A percentile compares a stretch with the other conserved stretches of the same genome.
Conservation (phyloP, 92 coral and sea anemone species). For the Phymanthus crucifer region DNA sequence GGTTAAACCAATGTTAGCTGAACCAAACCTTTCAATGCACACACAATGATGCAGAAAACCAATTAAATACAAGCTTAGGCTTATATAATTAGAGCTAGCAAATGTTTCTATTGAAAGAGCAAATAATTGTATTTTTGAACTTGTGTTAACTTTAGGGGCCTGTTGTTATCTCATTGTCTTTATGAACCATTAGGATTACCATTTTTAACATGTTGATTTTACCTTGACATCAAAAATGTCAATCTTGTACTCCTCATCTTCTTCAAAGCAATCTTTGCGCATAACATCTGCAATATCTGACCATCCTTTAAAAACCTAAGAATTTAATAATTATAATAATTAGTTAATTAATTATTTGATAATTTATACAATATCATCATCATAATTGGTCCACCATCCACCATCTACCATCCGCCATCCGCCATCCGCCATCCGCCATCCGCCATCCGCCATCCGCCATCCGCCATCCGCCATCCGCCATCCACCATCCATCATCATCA, state of each 20-base stretch:
- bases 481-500: background rate
- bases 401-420: too few species aligned
- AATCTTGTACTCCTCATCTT: constrained; percentile 9
- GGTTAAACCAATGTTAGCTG: background rate
- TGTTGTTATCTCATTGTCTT: background rate
- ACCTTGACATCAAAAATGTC: constrained; percentile 17
- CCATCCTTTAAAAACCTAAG: constrained; percentile 19
- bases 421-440: too few species aligned
- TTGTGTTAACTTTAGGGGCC: background rate
- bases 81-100: background rate
- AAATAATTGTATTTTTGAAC: background rate
- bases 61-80: background rate
- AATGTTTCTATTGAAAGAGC: background rate
- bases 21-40: background rate
- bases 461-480: too few species aligned
- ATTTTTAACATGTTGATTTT: background rate
- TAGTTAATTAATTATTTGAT: background rate
- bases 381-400: too few species aligned
- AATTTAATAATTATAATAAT: background rate
- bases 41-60: background rate
- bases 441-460: too few species aligned
- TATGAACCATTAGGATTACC: background rate
- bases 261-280: background rate
- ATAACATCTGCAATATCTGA: constrained; percentile 7
- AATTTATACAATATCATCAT: background rate